Conservation (phyloP, 2,113 vertebrate species). For the Paradisaea rubra region DNA sequence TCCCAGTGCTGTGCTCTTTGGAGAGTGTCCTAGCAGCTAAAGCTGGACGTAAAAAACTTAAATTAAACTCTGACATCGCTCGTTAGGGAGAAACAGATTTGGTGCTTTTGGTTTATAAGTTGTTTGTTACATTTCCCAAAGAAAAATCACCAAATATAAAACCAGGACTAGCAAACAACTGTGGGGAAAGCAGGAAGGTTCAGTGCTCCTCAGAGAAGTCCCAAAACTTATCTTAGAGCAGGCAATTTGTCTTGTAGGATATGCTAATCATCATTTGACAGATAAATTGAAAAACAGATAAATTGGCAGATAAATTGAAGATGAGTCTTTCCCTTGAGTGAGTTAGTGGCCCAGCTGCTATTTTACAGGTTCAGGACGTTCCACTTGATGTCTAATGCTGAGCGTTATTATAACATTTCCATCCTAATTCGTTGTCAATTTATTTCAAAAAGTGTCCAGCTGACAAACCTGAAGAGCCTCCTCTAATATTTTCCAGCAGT, state of each 20-base stretch:
- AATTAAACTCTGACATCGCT: not conserved
- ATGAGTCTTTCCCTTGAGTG: not conserved
- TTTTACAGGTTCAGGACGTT: not conserved
- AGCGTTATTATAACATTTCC: not conserved
- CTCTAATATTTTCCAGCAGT: not conserved
- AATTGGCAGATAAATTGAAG: not conserved
- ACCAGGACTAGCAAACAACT: not conserved
- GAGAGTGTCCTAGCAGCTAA: not conserved
- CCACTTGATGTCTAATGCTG: not conserved
- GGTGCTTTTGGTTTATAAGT: not conserved
- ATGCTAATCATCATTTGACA: not conserved
- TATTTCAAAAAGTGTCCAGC: not conserved
- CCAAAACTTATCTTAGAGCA: not conserved
- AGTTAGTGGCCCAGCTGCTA: not conserved
- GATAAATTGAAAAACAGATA: not conserved
- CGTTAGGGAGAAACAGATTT: not conserved
- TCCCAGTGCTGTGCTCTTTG: not conserved
- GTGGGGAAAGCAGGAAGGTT: not conserved
- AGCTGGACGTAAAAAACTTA: not conserved
- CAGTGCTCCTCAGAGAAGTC: not conserved
- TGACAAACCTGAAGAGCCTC: not conserved
- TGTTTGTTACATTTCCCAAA: not conserved
- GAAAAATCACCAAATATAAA: not conserved
- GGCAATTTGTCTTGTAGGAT: not conserved
- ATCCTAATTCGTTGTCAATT: not conserved